Evolutionary conservation across 2,113 vertebrate genomes (phyloP).

Genomic region (Herpailurus yagouaroundi): DNA sequence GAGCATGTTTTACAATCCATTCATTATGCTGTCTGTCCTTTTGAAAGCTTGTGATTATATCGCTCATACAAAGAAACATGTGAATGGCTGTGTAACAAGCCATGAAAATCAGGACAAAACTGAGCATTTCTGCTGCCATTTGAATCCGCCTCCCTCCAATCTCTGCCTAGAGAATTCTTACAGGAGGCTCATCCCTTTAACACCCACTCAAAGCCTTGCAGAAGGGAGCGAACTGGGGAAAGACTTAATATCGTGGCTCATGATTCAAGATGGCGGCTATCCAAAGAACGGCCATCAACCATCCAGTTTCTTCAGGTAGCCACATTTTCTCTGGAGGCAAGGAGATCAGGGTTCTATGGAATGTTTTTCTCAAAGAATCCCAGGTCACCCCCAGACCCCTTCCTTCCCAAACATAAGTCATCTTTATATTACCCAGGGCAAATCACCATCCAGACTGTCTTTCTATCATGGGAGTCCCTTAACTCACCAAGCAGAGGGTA

Average conservation of each 20-base stretch:
- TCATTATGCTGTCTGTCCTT: slow-evolving; percentile 88
- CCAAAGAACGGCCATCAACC: neutral
- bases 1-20: slow-evolving; percentile 85
- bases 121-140: slow-evolving; percentile 64
- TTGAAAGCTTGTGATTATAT: slow-evolving; percentile 87
- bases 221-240: neutral
- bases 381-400: neutral
- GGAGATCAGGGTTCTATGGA: neutral
- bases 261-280: neutral
- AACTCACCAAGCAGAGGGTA: neutral
- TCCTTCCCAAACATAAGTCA: neutral
- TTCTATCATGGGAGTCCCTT: neutral
- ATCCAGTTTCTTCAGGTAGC: neutral
- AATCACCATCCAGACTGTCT: neutral
- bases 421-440: neutral
- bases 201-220: slow-evolving; percentile 27
- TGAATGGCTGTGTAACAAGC: slow-evolving; percentile 84
- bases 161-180: slow-evolving; percentile 28
- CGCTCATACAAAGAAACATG: slow-evolving; percentile 81
- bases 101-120: slow-evolving; percentile 82
- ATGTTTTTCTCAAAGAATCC: neutral
- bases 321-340: neutral
- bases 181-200: neutral
- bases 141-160: slow-evolving; percentile 63
- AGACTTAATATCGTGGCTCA: neutral